Conservation (phyloP, 2,888 invertebrate species). For the Nemapogon koenigi region DNA sequence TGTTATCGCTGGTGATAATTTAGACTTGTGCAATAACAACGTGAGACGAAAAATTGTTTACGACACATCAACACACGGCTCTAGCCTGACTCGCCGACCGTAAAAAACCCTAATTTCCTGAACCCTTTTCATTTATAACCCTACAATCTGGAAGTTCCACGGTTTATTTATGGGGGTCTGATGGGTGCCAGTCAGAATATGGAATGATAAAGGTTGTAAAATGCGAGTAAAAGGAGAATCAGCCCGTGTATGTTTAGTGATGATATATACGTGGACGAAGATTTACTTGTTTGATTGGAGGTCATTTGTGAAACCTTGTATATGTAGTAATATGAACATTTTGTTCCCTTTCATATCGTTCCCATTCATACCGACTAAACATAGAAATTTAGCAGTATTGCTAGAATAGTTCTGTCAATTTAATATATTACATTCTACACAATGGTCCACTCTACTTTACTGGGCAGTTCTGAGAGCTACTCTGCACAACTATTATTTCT, state of each 20-base stretch:
- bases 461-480: too few species aligned
- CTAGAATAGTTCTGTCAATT: too few species aligned
- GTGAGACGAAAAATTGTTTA: conserved; percentile 58
- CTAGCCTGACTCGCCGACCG: conserved; percentile 30
- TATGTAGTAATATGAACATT: too few species aligned
- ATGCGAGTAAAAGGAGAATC: conserved; percentile 16
- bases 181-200: conserved; percentile 47
- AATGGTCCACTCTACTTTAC: too few species aligned
- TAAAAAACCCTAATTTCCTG: conserved; percentile 64
- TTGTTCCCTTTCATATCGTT: too few species aligned
- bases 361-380: too few species aligned
- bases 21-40: conserved; percentile 30
- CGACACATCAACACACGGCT: conserved; percentile 29
- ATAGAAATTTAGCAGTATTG: too few species aligned
- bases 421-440: too few species aligned
- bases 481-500: too few species aligned
- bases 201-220: conserved; percentile 58
- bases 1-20: too few species aligned
- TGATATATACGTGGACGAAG: conserved; percentile 1
- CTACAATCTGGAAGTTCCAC: conserved; percentile 54
- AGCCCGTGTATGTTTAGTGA: not conserved
- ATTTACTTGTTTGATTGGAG: not conserved
- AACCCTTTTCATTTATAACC: conserved; percentile 61
- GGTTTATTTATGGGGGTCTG: conserved; percentile 58
- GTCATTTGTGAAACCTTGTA: too few species aligned